These are phyloP conservation scores for Schizopygopsis malacanthus DNA, from an alignment of 2,797 vertebrate species.

Conservation along the genomic window DNA sequence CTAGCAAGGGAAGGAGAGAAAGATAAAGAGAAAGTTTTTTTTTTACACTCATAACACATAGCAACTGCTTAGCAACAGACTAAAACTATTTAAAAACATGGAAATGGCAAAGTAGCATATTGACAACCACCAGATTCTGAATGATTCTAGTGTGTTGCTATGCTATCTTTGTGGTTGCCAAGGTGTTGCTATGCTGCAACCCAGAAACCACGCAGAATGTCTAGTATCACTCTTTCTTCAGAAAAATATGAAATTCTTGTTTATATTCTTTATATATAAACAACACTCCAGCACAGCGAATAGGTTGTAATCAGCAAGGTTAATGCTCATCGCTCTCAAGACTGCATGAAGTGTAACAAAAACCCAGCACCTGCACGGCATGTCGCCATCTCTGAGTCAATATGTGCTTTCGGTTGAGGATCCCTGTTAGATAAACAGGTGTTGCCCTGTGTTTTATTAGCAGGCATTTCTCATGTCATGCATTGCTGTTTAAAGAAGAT, in stretches of 20 bases:
- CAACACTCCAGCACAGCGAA: background rate
- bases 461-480: constrained; percentile 52
- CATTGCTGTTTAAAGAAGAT: constrained; percentile 42
- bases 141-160: background rate
- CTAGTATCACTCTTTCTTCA: background rate
- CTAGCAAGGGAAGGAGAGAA: too few relatives aligned
- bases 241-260: background rate
- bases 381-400: constrained; percentile 56
- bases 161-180: background rate
- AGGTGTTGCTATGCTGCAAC: background rate
- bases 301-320: background rate
- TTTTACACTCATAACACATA: too few relatives aligned
- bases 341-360: constrained; percentile 12
- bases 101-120: too few relatives aligned
- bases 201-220: background rate
- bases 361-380: constrained; percentile 1
- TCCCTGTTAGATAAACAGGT: constrained; percentile 66
- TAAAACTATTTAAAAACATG: too few relatives aligned
- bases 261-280: background rate
- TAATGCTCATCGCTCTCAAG: background rate
- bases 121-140: background rate
- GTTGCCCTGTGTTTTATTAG: constrained; percentile 56
- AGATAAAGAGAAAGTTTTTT: too few relatives aligned
- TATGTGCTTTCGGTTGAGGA: constrained; percentile 45
- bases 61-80: too few relatives aligned